Evolutionary conservation across 2,797 vertebrate species (phyloP).

Genomic region (Cheirogaleus major): DNA sequence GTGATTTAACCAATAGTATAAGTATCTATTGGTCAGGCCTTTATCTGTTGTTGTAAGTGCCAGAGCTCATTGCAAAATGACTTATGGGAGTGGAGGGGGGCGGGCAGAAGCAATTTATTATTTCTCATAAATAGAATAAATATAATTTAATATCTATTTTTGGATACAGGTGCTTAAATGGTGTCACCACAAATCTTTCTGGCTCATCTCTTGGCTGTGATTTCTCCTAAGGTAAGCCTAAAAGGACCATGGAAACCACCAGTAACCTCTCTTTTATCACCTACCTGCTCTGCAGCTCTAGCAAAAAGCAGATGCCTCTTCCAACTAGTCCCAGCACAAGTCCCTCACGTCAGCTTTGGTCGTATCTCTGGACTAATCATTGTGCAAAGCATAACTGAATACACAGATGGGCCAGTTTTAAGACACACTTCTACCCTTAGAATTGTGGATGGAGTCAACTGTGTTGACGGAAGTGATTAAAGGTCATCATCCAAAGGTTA

Average conservation of each 20-base stretch:
- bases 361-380: background rate
- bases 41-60: background rate
- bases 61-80: constrained; percentile 23
- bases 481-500: background rate
- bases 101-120: background rate
- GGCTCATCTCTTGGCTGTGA: background rate
- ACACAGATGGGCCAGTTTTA: background rate
- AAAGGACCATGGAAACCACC: background rate
- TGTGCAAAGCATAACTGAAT: background rate
- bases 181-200: background rate
- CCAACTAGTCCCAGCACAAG: background rate
- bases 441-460: background rate
- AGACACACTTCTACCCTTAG: background rate
- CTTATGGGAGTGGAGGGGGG: background rate
- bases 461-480: background rate
- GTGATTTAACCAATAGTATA: background rate
- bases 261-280: background rate
- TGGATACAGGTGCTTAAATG: background rate
- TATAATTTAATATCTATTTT: background rate
- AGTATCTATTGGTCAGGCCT: background rate
- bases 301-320: background rate
- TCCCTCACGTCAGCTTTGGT: background rate
- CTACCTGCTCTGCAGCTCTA: background rate
- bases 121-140: background rate
- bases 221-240: background rate